Base-by-base conservation (phyloP, 1,140 invertebrate species). In the Euura lappo region DNA sequence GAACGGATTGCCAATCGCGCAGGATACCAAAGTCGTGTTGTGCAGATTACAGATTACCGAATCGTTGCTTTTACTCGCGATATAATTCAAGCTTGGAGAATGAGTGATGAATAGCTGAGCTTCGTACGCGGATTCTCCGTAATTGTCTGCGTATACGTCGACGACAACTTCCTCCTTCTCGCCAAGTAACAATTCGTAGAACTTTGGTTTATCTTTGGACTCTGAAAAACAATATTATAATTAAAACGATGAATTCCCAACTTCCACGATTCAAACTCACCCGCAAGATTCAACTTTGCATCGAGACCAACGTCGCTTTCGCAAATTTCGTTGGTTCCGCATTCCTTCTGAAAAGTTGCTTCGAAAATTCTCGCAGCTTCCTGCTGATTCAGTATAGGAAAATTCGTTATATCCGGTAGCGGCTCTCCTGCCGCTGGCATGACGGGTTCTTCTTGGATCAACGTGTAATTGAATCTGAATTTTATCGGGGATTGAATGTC, bases 291-390 rank as follows among this genome's bases (percentile, higher is more conserved):
- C 2, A 95, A 85, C 71, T 88, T 86, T 7, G 93, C 92, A n/a
- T 89, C 83, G 0, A 97, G 84, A 71, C 90, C 85, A n/a, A 98
- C 84, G 81, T 97, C 91, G 84, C 96, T 98, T 78, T 96, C 91
- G 84, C 97, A 99, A 43, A 95, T 89, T 79, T 97, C 95, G 82
- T 98, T 96, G 1, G 91, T 87, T 6, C 96, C 97, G 83, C 97
- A 99, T 81, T 98, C 96, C 86, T 98, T 98, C 70, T 96, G 91
- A 88, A 99, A 98, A 43, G 92, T 93, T 2, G 94, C 96, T 79
- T 94, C 90, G 79, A 98, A 97, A 4, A 92, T 88, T 77, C 93
- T 92, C 7, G 92, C 92, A 0, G 96, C 95, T 82, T 94, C 92
- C 74, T 95, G 94, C 76, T 96, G 93, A 86, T 98, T 97, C 10